These are phyloP conservation scores for Salvelinus sp. DNA, from an alignment of 2,113 vertebrate species.

Conservation along the genomic window DNA sequence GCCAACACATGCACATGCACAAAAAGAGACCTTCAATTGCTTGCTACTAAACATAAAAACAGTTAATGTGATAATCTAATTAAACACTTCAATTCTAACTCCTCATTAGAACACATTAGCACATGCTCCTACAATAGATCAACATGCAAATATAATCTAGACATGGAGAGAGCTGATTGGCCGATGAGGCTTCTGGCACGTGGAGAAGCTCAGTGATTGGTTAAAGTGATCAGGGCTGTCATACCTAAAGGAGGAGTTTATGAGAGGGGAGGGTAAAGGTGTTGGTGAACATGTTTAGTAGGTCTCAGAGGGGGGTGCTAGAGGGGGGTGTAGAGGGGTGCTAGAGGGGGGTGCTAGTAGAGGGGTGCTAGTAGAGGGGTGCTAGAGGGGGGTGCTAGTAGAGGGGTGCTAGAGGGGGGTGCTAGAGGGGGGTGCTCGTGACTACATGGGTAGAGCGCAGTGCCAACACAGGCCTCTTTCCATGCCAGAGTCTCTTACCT, in stretches of 20 bases:
- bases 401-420: neutral
- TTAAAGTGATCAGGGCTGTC: no score
- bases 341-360: no score
- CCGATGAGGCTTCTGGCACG: neutral
- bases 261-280: neutral
- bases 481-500: conserved; percentile 78
- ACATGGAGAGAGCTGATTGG: conserved; percentile 12
- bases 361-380: no score
- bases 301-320: neutral
- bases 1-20: neutral
- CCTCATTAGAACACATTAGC: neutral
- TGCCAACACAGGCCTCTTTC: neutral
- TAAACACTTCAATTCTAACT: neutral
- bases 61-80: neutral
- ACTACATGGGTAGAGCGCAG: conserved; percentile 8
- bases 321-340: no score
- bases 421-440: conserved; percentile 20
- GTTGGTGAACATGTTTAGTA: neutral
- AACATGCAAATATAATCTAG: conserved; percentile 32
- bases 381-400: conserved; percentile 20
- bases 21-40: neutral
- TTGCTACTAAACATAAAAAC: neutral
- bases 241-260: neutral
- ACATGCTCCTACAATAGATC: neutral
- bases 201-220: conserved; percentile 2